Percentiles rank a stretch among this genome's conserved stretches.
Conservation (phyloP, 2,797 vertebrate species). For the Schizopygopsis pylzovi region DNA sequence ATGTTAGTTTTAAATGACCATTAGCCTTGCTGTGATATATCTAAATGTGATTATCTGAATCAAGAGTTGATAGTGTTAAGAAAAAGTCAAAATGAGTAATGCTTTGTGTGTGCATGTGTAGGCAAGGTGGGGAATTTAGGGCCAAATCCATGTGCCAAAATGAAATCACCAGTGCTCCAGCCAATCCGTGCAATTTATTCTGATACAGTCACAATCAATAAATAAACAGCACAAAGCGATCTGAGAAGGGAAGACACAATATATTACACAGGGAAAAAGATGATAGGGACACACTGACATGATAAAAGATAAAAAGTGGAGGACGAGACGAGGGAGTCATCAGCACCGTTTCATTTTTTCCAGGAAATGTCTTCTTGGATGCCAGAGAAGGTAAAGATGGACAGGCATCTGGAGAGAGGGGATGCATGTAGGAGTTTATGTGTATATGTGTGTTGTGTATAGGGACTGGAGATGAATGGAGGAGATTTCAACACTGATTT, state of each 20-base stretch:
- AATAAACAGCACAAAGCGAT: conserved; percentile 14
- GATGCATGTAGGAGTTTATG: conserved; percentile 40
- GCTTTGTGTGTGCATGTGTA: conserved; percentile 1
- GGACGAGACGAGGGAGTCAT: conserved; percentile 27
- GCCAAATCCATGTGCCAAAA: conserved; percentile 15
- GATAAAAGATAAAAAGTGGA: conserved; percentile 22
- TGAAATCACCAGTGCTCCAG: conserved; percentile 12
- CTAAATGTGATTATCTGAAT: conserved; percentile 52
- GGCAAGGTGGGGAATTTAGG: conserved; percentile 8
- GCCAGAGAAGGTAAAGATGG: conserved; percentile 43
- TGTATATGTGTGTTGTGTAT: conserved; percentile 30
- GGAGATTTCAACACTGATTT: conserved; percentile 43
- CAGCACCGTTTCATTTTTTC: conserved; percentile 37
- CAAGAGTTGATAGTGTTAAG: conserved; percentile 42
- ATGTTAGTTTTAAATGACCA: conserved; percentile 53
- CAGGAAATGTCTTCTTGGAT: conserved; percentile 54
- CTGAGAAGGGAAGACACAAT: conserved; percentile 20
- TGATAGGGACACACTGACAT: conserved; percentile 17
- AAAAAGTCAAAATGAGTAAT: conserved; percentile 44
- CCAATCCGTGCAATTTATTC: conserved; percentile 27
- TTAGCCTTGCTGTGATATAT: conserved; percentile 46
- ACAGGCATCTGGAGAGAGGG: conserved; percentile 42
- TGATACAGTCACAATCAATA: conserved; percentile 35
- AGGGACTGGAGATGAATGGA: conserved; percentile 44
- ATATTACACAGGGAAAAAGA: conserved; percentile 13